phyloP scores from a whole-genome alignment of 2,888 invertebrate genomes.

The Sclerodermus sp. region DNA sequence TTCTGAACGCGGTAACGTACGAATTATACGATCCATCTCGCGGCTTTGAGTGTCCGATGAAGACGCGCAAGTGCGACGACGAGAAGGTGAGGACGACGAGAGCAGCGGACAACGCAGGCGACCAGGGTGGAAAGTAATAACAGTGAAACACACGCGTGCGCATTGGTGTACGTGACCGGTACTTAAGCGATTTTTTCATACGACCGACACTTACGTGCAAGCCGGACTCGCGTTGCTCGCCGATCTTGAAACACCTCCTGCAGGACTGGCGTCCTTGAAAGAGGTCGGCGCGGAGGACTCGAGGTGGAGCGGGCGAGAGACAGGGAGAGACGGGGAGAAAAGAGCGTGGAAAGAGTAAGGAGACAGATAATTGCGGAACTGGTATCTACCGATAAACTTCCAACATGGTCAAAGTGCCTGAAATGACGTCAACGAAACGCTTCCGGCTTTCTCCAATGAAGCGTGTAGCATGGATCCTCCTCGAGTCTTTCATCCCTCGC shows the following conservation, averaged over 20 bases:
- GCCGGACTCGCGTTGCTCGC: constrained; percentile 26
- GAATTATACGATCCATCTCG: constrained; percentile 40
- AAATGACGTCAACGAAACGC: no score
- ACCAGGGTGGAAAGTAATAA: constrained; percentile 46
- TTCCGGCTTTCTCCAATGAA: no score
- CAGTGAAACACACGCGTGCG: constrained; percentile 38
- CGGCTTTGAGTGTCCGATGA: constrained; percentile 9
- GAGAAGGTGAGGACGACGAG: constrained; percentile 21
- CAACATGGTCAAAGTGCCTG: no score
- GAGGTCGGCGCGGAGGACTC: constrained; percentile 22
- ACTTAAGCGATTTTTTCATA: constrained; percentile 44
- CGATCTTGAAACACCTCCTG: constrained; percentile 29
- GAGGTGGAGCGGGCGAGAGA: constrained; percentile 4
- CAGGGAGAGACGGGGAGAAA: no score
- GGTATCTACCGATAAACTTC: no score
- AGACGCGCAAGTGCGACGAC: constrained; percentile 4
- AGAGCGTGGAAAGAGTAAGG: not conserved
- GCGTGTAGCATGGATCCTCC: no score
- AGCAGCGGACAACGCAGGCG: constrained; percentile 9
- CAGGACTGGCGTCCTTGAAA: constrained; percentile 32
- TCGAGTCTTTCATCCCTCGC: no score
- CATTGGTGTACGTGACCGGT: constrained; percentile 44
- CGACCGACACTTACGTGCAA: constrained; percentile 33
- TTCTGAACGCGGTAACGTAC: constrained; percentile 39
- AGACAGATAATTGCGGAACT: no score